phyloP scores from a whole-genome alignment of 2,888 invertebrate species.

The Cataglyphis rosenhaueri region DNA sequence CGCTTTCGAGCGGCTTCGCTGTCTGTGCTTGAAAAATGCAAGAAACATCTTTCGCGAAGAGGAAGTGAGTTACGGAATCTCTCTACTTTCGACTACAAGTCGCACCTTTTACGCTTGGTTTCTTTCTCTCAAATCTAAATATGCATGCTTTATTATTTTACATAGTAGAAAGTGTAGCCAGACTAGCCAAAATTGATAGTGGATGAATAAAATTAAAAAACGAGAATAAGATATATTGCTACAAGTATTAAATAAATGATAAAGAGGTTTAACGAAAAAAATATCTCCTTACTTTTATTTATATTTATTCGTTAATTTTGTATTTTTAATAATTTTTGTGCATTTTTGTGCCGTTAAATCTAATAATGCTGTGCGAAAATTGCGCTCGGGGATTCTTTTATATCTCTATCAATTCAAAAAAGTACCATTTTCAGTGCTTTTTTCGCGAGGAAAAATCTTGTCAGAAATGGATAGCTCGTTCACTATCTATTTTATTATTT shows the following conservation, averaged over 20 bases:
- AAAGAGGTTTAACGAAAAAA: neutral
- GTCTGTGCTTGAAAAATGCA: slow-evolving; percentile 33
- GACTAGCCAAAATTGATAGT: neutral
- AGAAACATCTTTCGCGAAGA: slow-evolving; percentile 38
- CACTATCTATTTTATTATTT: slow-evolving; percentile 41
- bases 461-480: slow-evolving; percentile 34
- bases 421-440: neutral
- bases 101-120: neutral
- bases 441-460: neutral
- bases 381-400: neutral
- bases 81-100: slow-evolving; percentile 14
- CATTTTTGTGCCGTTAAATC: neutral
- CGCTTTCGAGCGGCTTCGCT: slow-evolving; percentile 59
- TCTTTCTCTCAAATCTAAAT: neutral
- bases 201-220: neutral
- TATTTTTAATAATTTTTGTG: neutral
- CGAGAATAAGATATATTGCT: neutral
- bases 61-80: neutral
- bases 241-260: neutral
- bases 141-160: neutral
- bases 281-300: neutral
- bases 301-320: neutral
- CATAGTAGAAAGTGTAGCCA: neutral
- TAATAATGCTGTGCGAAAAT: neutral
- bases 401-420: neutral